Percentiles rank a stretch among this genome's conserved stretches.
Conservation (phyloP, 2,888 invertebrate species). For the Himalopsyche anomala region DNA sequence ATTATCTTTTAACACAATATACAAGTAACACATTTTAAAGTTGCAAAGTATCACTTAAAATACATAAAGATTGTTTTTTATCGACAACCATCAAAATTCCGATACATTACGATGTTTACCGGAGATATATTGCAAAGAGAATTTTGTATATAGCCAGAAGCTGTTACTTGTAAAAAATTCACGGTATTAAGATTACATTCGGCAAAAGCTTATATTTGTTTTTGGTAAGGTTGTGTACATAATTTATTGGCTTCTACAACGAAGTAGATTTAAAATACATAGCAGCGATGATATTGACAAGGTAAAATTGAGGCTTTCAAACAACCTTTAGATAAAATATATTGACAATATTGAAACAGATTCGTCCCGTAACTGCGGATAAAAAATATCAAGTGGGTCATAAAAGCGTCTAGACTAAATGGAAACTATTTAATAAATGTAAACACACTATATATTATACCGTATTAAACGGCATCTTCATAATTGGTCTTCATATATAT, state of each 20-base stretch:
- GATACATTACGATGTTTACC: neutral
- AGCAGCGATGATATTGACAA: conserved; percentile 41
- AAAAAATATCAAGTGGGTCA: neutral
- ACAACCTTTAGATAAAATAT: neutral
- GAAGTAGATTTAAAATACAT: conserved; percentile 55
- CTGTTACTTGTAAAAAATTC: conserved; percentile 19
- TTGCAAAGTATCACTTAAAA: too few species aligned
- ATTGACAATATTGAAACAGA: conserved; percentile 7
- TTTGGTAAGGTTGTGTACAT: conserved; percentile 60
- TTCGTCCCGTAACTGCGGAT: neutral
- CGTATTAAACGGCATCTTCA: too few species aligned
- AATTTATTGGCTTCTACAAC: conserved; percentile 57
- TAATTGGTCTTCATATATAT: too few species aligned
- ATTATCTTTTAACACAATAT: too few species aligned
- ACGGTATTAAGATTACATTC: conserved; percentile 55
- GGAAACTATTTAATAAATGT: too few species aligned
- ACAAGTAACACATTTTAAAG: too few species aligned
- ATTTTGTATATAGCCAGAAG: neutral
- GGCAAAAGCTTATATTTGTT: conserved; percentile 62
- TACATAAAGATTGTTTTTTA: too few species aligned
- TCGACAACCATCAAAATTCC: too few species aligned
- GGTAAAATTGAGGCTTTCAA: conserved; percentile 1
- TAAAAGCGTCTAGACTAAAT: neutral
- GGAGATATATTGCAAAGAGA: neutral
- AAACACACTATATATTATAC: too few species aligned